These are phyloP conservation scores for Corythornis cristatus DNA, from an alignment of 2,113 vertebrate genomes.

Conservation along the genomic window DNA sequence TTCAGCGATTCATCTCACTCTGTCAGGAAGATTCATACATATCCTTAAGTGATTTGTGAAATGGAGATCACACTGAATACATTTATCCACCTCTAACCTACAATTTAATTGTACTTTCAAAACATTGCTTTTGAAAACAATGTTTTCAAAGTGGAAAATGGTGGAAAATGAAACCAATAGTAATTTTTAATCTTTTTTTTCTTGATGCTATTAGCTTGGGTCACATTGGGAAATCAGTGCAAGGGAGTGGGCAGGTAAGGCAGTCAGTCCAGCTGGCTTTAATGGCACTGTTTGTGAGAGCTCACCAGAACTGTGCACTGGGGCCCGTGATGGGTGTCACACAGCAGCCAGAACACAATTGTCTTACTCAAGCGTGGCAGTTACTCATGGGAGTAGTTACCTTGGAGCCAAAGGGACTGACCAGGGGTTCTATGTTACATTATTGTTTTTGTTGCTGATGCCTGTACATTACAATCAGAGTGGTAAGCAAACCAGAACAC, in stretches of 20 bases:
- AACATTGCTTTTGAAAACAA: not conserved
- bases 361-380: not conserved
- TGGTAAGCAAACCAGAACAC: not conserved
- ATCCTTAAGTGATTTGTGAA: not conserved
- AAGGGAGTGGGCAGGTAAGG: not conserved
- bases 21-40: not conserved
- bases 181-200: not conserved
- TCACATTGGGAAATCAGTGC: not conserved
- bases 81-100: not conserved
- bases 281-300: not conserved
- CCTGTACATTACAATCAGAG: not conserved
- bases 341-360: not conserved
- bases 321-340: not conserved
- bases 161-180: not conserved
- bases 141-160: not conserved
- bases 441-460: not conserved
- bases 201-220: not conserved
- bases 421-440: rapidly evolving
- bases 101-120: not conserved
- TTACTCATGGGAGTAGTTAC: not conserved
- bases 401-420: not conserved
- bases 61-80: not conserved
- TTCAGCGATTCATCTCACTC: not conserved
- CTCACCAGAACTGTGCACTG: not conserved
- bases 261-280: not conserved